phyloP scores from a whole-genome alignment of 1,140 invertebrate species.

The Atta colombica region DNA sequence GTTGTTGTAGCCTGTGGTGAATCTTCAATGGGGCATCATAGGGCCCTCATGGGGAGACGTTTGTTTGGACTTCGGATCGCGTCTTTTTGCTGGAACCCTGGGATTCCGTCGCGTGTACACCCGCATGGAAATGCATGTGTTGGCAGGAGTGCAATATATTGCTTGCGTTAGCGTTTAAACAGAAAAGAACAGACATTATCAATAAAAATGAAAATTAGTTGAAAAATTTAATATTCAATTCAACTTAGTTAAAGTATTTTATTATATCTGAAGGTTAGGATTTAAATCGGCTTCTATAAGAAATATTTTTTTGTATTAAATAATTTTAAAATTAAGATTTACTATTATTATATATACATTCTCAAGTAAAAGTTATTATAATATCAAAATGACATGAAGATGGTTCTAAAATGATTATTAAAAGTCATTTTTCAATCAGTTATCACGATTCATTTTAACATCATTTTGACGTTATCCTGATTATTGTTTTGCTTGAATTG shows the following conservation, averaged over 20 bases:
- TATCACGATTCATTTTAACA: no score
- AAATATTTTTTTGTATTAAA: not conserved
- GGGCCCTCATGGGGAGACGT: constrained; percentile 26
- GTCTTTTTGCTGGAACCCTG: constrained; percentile 57
- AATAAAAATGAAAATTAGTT: not conserved
- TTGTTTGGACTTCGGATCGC: constrained; percentile 84
- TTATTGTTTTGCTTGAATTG: no score
- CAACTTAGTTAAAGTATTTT: not conserved
- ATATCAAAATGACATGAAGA: no score
- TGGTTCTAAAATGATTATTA: no score
- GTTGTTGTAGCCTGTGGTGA: constrained; percentile 76
- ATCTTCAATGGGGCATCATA: constrained; percentile 80
- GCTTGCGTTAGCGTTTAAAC: not conserved
- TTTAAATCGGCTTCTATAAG: not conserved
- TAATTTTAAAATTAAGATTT: constrained; percentile 14
- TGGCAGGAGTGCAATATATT: not conserved
- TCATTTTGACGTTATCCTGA: no score
- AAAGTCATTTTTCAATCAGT: no score
- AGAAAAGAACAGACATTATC: not conserved
- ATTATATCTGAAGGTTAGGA: not conserved
- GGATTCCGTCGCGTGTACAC: constrained; percentile 47
- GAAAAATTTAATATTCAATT: not conserved
- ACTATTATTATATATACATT: no score
- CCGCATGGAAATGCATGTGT: not conserved
- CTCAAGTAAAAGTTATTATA: no score